Evolutionary conservation across 2,888 invertebrate species (phyloP).

Genomic region (Pilophorus perplexus): DNA sequence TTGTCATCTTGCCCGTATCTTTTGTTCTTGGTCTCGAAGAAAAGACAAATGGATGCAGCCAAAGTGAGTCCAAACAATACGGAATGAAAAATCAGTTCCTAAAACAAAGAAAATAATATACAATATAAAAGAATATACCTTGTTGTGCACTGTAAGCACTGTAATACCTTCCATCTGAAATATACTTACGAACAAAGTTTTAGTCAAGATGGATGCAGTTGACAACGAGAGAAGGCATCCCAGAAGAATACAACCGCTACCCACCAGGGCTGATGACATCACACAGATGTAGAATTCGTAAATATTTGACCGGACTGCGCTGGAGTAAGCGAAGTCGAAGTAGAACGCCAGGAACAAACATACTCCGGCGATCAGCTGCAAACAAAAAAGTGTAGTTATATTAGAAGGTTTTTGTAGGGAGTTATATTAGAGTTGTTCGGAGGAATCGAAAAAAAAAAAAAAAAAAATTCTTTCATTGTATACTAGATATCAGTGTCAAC

Average conservation of each 20-base stretch:
- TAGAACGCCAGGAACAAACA: conserved; percentile 18
- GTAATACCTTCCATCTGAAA: no score
- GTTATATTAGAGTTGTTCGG: no score
- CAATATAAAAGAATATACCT: no score
- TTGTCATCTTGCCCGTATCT: conserved; percentile 55
- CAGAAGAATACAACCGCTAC: conserved; percentile 18
- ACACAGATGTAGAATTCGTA: conserved; percentile 25
- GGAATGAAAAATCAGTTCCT: conserved; percentile 81
- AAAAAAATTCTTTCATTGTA: no score
- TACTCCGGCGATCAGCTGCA: conserved; percentile 15
- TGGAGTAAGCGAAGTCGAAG: conserved; percentile 62
- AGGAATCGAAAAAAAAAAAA: no score
- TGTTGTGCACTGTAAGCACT: no score
- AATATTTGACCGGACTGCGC: neutral
- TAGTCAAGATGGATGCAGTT: conserved; percentile 22
- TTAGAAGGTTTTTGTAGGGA: neutral
- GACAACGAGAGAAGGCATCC: conserved; percentile 15
- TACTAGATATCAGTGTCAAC: no score
- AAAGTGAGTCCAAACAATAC: conserved; percentile 71
- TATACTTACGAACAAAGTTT: conserved; percentile 33
- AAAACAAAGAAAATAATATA: conserved; percentile 52
- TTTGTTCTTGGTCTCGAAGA: conserved; percentile 61
- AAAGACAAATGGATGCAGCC: conserved; percentile 66
- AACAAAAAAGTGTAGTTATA: neutral
- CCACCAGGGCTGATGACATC: conserved; percentile 10